Evolutionary conservation across 1,140 invertebrate genomes (phyloP).

Genomic region (Fopius arisanus): DNA sequence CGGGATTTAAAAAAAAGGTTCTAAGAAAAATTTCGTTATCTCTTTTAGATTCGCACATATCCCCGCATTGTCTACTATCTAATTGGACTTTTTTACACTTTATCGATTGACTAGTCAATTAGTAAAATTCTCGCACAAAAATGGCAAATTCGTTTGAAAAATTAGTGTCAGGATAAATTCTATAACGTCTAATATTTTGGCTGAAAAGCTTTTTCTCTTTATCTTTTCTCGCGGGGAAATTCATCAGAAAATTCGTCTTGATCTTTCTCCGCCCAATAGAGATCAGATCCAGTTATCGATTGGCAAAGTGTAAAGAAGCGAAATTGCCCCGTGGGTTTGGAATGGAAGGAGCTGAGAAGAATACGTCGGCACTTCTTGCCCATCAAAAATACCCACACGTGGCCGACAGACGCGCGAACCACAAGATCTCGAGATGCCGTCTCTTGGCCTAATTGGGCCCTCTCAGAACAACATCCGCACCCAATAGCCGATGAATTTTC

Average conservation of each 20-base stretch:
- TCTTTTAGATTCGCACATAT: too few species aligned
- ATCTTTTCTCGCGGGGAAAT: neutral
- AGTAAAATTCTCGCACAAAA: too few species aligned
- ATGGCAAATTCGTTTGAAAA: too few species aligned
- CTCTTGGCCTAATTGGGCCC: conserved; percentile 44
- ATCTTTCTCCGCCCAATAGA: neutral
- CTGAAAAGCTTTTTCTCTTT: neutral
- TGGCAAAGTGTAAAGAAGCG: conserved; percentile 26
- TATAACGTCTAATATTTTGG: too few species aligned
- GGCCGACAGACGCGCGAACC: conserved; percentile 37
- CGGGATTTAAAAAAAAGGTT: too few species aligned
- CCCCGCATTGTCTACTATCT: too few species aligned
- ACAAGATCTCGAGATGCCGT: conserved; percentile 16
- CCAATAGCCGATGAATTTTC: conserved; percentile 40
- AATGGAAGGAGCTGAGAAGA: neutral
- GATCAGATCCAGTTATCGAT: conserved; percentile 14
- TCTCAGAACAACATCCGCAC: conserved; percentile 16
- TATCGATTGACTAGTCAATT: too few species aligned
- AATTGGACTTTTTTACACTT: too few species aligned
- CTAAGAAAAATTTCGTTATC: too few species aligned
- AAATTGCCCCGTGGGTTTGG: neutral
- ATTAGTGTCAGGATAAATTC: too few species aligned
- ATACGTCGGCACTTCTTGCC: conserved; percentile 33
- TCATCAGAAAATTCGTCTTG: neutral
- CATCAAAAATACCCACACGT: conserved; percentile 38